These are phyloP conservation scores for Luidia sarsii DNA, from an alignment of 53 echinoderm and acorn worm genomes.

Conservation along the genomic window DNA sequence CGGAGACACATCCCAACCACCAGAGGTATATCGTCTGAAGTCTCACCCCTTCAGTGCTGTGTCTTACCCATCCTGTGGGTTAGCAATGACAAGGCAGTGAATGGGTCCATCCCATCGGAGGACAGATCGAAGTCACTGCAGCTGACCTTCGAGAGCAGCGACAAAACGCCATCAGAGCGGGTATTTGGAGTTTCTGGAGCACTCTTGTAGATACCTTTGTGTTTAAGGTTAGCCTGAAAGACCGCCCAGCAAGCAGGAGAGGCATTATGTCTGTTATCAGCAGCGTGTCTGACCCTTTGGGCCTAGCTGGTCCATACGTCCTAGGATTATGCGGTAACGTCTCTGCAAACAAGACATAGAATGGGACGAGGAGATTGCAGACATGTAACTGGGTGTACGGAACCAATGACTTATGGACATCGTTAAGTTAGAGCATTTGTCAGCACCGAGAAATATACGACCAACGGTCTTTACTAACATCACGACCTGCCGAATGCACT, in stretches of 20 bases:
- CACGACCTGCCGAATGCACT: slow-evolving; percentile 32
- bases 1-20: slow-evolving; percentile 36
- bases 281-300: slow-evolving; percentile 59
- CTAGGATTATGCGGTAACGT: slow-evolving; percentile 73
- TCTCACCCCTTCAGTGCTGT: slow-evolving; percentile 52
- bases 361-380: slow-evolving; percentile 74
- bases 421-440: slow-evolving; percentile 33
- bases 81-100: slow-evolving; percentile 46
- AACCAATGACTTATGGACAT: slow-evolving; percentile 55
- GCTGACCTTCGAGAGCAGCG: slow-evolving; percentile 37
- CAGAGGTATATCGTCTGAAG: slow-evolving; percentile 45
- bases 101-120: slow-evolving; percentile 31
- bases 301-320: slow-evolving; percentile 58
- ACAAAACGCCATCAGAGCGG: slow-evolving; percentile 44
- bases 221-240: slow-evolving; percentile 39
- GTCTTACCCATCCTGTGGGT: slow-evolving; percentile 58
- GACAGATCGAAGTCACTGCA: slow-evolving; percentile 43
- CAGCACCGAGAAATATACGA: slow-evolving; percentile 43
- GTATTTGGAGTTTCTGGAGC: slow-evolving; percentile 57
- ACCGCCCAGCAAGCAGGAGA: slow-evolving; percentile 43
- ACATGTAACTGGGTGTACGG: slow-evolving; percentile 45
- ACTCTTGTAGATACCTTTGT: slow-evolving; percentile 15
- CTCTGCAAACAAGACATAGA: slow-evolving; percentile 53
- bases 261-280: slow-evolving; percentile 54
- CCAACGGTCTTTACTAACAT: slow-evolving; percentile 23